phyloP scores from a whole-genome alignment of 2,113 vertebrate species.

The Phylloscopus whistleri region DNA sequence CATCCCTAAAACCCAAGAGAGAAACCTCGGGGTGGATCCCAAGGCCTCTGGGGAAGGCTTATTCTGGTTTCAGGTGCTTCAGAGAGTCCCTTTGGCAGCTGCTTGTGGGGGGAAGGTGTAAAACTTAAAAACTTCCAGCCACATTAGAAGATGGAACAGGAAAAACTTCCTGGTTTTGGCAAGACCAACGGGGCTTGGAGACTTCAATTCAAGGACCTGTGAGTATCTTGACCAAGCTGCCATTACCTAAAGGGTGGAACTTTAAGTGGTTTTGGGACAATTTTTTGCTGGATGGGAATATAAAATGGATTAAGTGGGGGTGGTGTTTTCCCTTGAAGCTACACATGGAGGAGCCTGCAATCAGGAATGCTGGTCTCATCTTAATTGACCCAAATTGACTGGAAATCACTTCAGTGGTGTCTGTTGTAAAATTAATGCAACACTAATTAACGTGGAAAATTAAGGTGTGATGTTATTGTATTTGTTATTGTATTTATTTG shows the following conservation, averaged over 20 bases:
- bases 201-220: not conserved
- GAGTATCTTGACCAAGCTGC: not conserved
- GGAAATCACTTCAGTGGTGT: rapidly evolving
- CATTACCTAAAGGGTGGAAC: not conserved
- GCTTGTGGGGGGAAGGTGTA: not conserved
- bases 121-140: not conserved
- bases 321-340: not conserved
- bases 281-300: not conserved
- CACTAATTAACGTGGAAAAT: not conserved
- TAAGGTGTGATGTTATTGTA: not conserved
- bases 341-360: not conserved
- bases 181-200: rapidly evolving
- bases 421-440: not conserved
- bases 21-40: rapidly evolving
- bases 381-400: not conserved
- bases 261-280: not conserved
- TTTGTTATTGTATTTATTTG: not conserved
- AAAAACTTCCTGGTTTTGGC: rapidly evolving
- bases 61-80: not conserved
- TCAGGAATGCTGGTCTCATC: not conserved
- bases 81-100: not conserved
- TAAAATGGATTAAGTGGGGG: not conserved
- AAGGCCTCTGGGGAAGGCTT: not conserved
- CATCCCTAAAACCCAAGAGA: not conserved
- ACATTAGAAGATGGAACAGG: rapidly evolving